Evolutionary conservation across 1,140 invertebrate genomes (phyloP).

Genomic region (Sarcophaga peregrina): DNA sequence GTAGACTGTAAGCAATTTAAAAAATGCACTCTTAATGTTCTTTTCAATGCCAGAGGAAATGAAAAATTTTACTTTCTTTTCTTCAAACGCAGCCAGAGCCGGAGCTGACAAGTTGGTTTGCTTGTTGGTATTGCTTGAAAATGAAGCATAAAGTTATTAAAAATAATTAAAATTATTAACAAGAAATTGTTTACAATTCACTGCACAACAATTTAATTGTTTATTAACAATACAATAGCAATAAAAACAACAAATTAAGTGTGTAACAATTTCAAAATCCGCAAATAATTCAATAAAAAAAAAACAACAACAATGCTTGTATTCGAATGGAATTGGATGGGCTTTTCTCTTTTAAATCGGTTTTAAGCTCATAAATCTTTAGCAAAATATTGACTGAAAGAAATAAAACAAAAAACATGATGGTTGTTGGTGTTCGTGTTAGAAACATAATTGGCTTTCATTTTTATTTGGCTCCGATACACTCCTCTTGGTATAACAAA

Average conservation of each 20-base stretch:
- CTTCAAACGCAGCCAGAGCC: not conserved
- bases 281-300: not conserved
- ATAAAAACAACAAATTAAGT: not conserved
- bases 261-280: not conserved
- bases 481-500: no score
- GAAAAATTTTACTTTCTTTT: constrained; percentile 16
- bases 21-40: no score
- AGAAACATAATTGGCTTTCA: constrained; percentile 10
- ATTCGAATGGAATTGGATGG: no score
- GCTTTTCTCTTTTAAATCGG: not conserved
- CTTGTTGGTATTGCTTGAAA: not conserved
- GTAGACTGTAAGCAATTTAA: no score
- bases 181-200: constrained; percentile 15
- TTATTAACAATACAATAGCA: not conserved
- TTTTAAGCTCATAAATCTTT: constrained; percentile 5
- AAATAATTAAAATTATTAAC: constrained; percentile 16
- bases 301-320: no score
- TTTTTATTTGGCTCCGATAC: not conserved
- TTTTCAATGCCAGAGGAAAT: not conserved
- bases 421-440: not conserved
- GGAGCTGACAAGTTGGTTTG: no score
- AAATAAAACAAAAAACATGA: not conserved
- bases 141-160: not conserved
- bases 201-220: not conserved
- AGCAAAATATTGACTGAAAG: not conserved